Evolutionary conservation across 2,888 invertebrate genomes (phyloP).

Genomic region (Cataglyphis rosenhaueri): DNA sequence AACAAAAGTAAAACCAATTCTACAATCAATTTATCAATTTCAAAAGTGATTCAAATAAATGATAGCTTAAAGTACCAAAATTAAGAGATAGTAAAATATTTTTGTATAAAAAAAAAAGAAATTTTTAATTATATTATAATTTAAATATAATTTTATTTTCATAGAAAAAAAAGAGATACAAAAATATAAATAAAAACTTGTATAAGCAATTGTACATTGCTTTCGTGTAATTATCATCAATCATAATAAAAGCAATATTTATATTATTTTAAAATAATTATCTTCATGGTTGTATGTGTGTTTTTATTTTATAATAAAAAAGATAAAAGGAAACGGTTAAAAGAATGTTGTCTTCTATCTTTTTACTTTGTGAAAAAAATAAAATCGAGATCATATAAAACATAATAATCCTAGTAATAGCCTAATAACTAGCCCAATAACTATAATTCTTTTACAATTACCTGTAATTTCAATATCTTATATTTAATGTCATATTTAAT

Average conservation of each 20-base stretch:
- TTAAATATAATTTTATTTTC: conserved; percentile 9
- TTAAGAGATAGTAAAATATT: not conserved
- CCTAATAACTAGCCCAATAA: not conserved
- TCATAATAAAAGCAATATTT: not conserved
- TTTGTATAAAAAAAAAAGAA: not conserved
- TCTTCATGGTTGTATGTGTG: not conserved
- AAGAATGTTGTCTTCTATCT: not conserved
- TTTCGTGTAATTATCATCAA: not conserved
- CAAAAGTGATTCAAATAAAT: not conserved
- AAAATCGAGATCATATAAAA: not conserved
- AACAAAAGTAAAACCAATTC: conserved; percentile 10
- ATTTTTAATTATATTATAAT: not conserved
- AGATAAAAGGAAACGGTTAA: not conserved
- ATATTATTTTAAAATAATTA: conserved; percentile 1
- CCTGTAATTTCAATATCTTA: not conserved
- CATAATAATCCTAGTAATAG: not conserved
- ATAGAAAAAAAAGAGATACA: not conserved
- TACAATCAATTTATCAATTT: not conserved
- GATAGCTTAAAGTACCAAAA: not conserved
- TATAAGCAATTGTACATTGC: not conserved
- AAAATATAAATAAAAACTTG: not conserved
- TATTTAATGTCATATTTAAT: not conserved
- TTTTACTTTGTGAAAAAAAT: not conserved
- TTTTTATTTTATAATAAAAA: not conserved
- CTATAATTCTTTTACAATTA: not conserved